Percentiles rank a stretch among this genome's conserved stretches.
Evolutionary conservation across 2,113 vertebrate species (phyloP).

Genomic region (Agelaius phoeniceus): DNA sequence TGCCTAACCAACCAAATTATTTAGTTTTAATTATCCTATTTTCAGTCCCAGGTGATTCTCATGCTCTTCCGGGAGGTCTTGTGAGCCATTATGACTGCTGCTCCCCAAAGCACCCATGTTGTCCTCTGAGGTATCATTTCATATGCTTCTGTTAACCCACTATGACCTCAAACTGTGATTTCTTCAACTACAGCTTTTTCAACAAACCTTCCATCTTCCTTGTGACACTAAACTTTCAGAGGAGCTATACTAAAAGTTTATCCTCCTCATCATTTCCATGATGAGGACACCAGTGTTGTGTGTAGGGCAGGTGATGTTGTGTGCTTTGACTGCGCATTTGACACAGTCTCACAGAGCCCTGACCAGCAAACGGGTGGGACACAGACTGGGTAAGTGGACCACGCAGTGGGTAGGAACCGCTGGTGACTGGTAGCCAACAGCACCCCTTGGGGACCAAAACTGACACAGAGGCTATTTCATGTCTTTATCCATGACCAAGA

Average conservation of each 20-base stretch:
- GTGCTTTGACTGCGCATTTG: background rate
- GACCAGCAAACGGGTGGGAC: background rate
- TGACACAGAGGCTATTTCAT: background rate
- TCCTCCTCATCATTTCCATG: background rate
- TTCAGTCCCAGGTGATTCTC: background rate
- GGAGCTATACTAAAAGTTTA: background rate
- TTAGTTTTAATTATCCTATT: background rate
- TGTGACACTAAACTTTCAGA: rapidly evolving
- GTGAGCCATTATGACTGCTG: background rate
- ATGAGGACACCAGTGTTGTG: background rate
- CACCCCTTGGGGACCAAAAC: background rate
- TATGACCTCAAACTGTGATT: background rate
- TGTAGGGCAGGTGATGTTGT: background rate
- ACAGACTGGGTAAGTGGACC: background rate
- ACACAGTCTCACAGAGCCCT: background rate
- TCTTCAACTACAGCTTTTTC: background rate
- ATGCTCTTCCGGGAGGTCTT: background rate
- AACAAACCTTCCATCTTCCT: background rate
- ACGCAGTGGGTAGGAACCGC: background rate
- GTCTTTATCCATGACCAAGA: background rate
- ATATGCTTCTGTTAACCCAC: background rate
- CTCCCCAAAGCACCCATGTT: background rate
- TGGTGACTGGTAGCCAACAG: background rate
- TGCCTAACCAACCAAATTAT: background rate
- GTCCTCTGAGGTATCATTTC: background rate